Evolutionary conservation across 2,113 vertebrate genomes (phyloP).

Genomic region (Atherinomorus stipes): DNA sequence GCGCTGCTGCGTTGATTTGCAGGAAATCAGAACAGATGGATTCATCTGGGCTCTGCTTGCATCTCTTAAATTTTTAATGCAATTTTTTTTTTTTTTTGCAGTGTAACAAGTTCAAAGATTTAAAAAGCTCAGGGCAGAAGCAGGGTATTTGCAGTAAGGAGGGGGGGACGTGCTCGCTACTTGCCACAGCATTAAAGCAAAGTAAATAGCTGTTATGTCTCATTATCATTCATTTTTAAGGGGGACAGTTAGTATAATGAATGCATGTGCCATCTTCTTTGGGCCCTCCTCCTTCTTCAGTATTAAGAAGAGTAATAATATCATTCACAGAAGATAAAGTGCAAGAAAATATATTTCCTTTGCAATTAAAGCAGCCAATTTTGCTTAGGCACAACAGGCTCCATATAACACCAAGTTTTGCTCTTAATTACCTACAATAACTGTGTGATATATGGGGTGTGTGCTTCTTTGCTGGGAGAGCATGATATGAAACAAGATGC

Average conservation of each 20-base stretch:
- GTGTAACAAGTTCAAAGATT: conserved; percentile 70
- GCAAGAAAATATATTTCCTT: conserved; percentile 70
- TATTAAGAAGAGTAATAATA: conserved; percentile 74
- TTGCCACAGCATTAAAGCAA: conserved; percentile 72
- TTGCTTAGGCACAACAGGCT: conserved; percentile 77
- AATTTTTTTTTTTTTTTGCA: conserved; percentile 55
- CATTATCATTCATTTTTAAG: conserved; percentile 80
- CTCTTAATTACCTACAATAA: conserved; percentile 81
- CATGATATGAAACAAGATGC: conserved; percentile 74
- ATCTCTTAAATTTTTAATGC: conserved; percentile 65
- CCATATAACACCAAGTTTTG: conserved; percentile 63
- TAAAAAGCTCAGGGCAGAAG: conserved; percentile 67
- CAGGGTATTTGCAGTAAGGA: conserved; percentile 41
- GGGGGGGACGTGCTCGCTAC: conserved; percentile 45
- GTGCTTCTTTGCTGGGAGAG: conserved; percentile 65
- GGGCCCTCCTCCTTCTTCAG: conserved; percentile 63
- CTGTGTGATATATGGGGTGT: conserved; percentile 73
- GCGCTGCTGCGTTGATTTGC: conserved; percentile 57
- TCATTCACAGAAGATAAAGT: conserved; percentile 74
- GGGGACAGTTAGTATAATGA: conserved; percentile 77
- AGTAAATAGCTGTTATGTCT: conserved; percentile 79
- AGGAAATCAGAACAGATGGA: conserved; percentile 59
- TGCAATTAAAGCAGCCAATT: conserved; percentile 80
- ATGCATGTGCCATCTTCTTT: conserved; percentile 57
- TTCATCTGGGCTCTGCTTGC: conserved; percentile 29